Evolutionary conservation across 2,113 vertebrate species (phyloP).

Genomic region (Calyptomena viridis): DNA sequence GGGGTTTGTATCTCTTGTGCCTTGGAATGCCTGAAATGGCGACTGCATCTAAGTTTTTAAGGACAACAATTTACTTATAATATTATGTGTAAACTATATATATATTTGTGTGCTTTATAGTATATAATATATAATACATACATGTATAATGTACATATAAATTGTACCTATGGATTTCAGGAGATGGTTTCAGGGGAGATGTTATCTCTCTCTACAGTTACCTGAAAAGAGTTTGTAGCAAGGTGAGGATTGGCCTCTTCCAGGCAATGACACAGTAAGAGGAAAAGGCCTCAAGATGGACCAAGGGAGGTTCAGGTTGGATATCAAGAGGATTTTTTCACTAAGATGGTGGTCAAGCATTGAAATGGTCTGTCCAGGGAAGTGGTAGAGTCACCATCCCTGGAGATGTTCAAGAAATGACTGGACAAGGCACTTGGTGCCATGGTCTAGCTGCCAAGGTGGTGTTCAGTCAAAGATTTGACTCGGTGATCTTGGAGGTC

Average conservation of each 20-base stretch:
- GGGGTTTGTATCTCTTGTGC: too few species aligned
- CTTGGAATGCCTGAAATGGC: too few species aligned
- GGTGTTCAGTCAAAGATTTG: neutral
- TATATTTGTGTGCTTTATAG: neutral
- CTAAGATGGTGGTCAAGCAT: neutral
- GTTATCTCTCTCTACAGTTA: neutral
- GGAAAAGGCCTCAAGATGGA: neutral
- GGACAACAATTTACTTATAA: too few species aligned
- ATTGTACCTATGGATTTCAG: neutral
- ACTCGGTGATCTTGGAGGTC: neutral
- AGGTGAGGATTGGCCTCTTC: neutral
- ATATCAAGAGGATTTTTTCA: neutral
- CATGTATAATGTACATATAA: neutral
- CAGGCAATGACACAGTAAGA: neutral
- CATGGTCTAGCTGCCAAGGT: neutral
- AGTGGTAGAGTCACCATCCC: neutral
- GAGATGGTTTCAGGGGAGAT: neutral
- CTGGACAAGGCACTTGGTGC: neutral
- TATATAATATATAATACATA: neutral
- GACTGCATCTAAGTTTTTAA: too few species aligned
- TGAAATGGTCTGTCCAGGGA: accelerated
- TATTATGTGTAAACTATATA: neutral
- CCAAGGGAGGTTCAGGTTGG: neutral
- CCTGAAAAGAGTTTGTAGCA: neutral
- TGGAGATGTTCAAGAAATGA: neutral